Conservation (phyloP, 2,113 vertebrate species). For the Sylvietta virens region DNA sequence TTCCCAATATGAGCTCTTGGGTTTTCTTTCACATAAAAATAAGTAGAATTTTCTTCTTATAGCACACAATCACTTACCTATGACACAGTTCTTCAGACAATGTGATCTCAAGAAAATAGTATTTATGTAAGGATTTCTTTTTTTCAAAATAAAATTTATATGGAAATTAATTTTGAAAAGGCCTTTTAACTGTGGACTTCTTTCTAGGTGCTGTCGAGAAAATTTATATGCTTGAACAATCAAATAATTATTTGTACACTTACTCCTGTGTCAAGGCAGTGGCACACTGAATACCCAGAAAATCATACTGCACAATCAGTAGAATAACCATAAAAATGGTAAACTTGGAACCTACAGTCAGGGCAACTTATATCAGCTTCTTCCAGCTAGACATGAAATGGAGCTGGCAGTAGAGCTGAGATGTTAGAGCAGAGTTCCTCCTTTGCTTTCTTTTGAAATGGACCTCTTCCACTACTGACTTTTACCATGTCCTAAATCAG, state of each 20-base stretch:
- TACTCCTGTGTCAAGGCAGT: not conserved
- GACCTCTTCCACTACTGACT: not conserved
- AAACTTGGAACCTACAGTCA: not conserved
- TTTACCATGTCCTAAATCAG: not conserved
- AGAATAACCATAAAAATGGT: not conserved
- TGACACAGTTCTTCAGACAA: constrained; percentile 33
- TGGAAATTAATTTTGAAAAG: constrained; percentile 66
- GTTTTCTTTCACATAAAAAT: constrained; percentile 12
- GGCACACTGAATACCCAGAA: not conserved
- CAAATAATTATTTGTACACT: constrained; percentile 57
- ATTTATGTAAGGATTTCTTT: not conserved
- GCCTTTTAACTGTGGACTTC: constrained; percentile 37
- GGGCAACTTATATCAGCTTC: not conserved
- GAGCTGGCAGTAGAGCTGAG: not conserved
- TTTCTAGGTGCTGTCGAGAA: constrained; percentile 15
- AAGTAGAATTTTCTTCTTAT: constrained; percentile 22
- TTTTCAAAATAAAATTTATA: constrained; percentile 53
- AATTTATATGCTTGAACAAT: constrained; percentile 59
- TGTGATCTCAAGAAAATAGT: not conserved
- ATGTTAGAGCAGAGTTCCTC: not conserved
- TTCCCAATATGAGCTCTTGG: not conserved
- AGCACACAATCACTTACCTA: constrained; percentile 34
- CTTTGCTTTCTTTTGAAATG: not conserved
- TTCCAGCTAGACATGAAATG: not conserved
- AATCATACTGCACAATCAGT: not conserved